Evolutionary conservation across 2,888 invertebrate genomes (phyloP), one percentile per base, ranked within the genome.

Genomic region (Idaea straminata): DNA sequence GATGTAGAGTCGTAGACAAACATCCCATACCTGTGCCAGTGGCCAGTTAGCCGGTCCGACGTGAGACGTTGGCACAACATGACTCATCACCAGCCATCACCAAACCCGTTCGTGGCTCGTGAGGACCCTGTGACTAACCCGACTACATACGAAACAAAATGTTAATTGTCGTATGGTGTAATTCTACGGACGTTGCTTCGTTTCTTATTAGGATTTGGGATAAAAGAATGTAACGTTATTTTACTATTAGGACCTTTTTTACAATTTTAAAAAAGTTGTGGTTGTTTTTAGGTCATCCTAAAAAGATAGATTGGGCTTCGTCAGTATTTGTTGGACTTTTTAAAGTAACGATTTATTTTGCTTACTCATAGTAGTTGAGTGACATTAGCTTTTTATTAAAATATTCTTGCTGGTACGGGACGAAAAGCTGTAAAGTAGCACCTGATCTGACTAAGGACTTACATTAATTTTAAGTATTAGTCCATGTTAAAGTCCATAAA

Each of bases 61-160:
- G 7, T 4, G 47, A 47, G 47, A 47, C 47, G 47, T 10, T 47
- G 47, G 47, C 47, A 5, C 47, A 47, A 13, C 10, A 47, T 47
- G 47, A 47, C 47, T 47, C 47, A 47, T 47, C 10, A 47, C 47
- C 47, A 47, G 47, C 47, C 47, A 47, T 47, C 47, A 47, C 47
- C 47, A 47, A 47, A 47, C 47, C 47, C 47, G 47, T 47, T 47
- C 47, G 47, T 47, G 47, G 13, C 47, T 47, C 47, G 47, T 47
- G 47, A 47, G 47, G 47, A 47, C 47, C 63, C 63, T 63, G 63
- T 66, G 35, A 35, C 35, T 25, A 34, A 35, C 35, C 35, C 61
- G 61, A 35, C 35, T 10, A 61, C 61, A 34, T 47, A 47, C 47
- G 47, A 47, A 47, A 47, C 13, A 47, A 25, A 47, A 47, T 47